phyloP scores from a whole-genome alignment of 2,888 invertebrate species.

The Eustalomyia histrio region DNA sequence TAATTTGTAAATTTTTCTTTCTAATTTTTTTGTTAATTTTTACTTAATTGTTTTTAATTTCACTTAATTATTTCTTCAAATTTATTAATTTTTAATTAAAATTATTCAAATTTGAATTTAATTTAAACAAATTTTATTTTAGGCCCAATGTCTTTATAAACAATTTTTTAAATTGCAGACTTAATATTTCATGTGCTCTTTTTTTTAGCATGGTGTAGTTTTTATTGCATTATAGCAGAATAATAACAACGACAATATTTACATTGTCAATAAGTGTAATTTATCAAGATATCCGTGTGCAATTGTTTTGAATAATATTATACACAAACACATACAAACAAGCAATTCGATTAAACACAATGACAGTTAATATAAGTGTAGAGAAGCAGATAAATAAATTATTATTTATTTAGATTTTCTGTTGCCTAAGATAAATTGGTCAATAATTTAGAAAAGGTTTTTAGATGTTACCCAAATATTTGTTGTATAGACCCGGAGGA shows the following conservation, averaged over 20 bases:
- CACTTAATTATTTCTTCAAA: no score
- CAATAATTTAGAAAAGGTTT: conserved; percentile 25
- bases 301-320: conserved; percentile 8
- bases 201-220: background rate
- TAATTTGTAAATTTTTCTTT: no score
- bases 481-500: no score
- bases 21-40: no score
- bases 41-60: no score
- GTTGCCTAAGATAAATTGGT: conserved; percentile 26
- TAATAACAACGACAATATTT: conserved; percentile 41
- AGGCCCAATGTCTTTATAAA: no score
- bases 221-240: conserved; percentile 3
- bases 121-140: no score
- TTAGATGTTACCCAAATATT: background rate
- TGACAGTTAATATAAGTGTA: conserved; percentile 49
- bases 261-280: conserved; percentile 52
- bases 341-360: conserved; percentile 27
- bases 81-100: no score
- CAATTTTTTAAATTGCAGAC: no score
- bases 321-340: background rate
- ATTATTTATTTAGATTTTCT: background rate
- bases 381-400: conserved; percentile 1
- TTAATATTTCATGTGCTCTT: no score
- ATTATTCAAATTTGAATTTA: no score
- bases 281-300: conserved; percentile 42